Evolutionary conservation across 92 coral and sea anemone genomes (phyloP).

Genomic region (Bergia sp.): DNA sequence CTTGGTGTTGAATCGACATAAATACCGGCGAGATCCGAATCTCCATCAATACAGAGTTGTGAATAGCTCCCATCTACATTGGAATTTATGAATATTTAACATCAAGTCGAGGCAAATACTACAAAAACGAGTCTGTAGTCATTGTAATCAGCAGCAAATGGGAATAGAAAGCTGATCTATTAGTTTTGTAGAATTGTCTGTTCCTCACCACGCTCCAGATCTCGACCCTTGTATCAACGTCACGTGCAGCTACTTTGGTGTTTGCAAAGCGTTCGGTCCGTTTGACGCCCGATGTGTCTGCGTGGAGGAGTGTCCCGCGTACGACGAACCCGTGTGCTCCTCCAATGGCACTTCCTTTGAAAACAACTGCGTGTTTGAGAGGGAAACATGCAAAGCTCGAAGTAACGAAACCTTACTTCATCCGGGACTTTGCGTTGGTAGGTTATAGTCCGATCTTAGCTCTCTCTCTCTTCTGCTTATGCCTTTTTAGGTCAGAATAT

Average conservation of each 20-base stretch:
- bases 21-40: too few species aligned
- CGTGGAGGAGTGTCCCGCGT: slow-evolving; percentile 1
- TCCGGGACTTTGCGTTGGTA: slow-evolving; percentile 39
- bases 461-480: too few species aligned
- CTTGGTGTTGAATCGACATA: too few species aligned
- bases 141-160: too few species aligned
- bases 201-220: neutral
- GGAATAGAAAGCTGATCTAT: too few species aligned
- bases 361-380: slow-evolving; percentile 11
- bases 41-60: too few species aligned
- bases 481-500: too few species aligned
- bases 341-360: slow-evolving; percentile 28
- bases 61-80: too few species aligned
- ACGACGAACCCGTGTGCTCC: slow-evolving; percentile 18
- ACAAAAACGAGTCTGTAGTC: too few species aligned
- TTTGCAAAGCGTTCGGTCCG: slow-evolving; percentile 32
- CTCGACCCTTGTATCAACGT: slow-evolving; percentile 28
- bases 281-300: slow-evolving; percentile 35
- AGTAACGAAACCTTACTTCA: slow-evolving; percentile 11
- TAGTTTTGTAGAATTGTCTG: too few species aligned
- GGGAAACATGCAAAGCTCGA: neutral
- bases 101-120: too few species aligned
- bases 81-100: too few species aligned
- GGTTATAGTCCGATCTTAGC: neutral
- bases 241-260: neutral